Base-by-base conservation (phyloP, 1,140 invertebrate genomes). In the Leptinotarsa texana region DNA sequence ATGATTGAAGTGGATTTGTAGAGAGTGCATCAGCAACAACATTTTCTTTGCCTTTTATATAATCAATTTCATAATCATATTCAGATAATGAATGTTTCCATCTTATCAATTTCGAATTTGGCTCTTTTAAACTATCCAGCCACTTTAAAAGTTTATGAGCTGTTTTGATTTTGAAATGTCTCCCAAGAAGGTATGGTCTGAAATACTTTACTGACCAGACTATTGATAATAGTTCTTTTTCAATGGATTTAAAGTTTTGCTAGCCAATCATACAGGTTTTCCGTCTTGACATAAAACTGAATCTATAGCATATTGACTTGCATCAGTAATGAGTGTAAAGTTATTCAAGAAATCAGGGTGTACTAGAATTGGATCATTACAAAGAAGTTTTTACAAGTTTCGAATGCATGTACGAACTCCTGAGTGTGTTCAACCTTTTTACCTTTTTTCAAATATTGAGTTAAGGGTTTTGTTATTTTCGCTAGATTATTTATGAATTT, bases 61-160 rank as follows among this genome's bases (percentile, higher is more conserved):
- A 21, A 21, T 21, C 21, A 21, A 21, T 21, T 21, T 21, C 21
- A 21, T 21, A 21, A 21, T 1, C 21, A 21, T 21, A 21, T 1
- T 21, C 21, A 1, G 21, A 21, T 21, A 21, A 21, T 21, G 1
- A 21, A 21, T 1, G 21, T 21, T 21, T 21, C 21, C 21, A 21
- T 69, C 84, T 73, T 1, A 80, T 76, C n/a, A 88, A 72, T 74
- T 85, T 74, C 61, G 79, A 82, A 8, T 72, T 81, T 8, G 83
- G 21, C 21, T 21, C 21, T 21, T 21, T 21, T 21, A 21, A 21
- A 1, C 21, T 21, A 21, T 21, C 21, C 3, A 80, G 57, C 22
- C 75, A 89, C n/a, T 74, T 76, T 15, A 89, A 77, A 1, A 86
- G 83, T 75, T 82, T 82, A 74, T 89, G 87, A 76, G 90, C 88